These are phyloP conservation scores for Drosophila tristis DNA, from an alignment of 1,140 invertebrate species.

Conservation along the genomic window DNA sequence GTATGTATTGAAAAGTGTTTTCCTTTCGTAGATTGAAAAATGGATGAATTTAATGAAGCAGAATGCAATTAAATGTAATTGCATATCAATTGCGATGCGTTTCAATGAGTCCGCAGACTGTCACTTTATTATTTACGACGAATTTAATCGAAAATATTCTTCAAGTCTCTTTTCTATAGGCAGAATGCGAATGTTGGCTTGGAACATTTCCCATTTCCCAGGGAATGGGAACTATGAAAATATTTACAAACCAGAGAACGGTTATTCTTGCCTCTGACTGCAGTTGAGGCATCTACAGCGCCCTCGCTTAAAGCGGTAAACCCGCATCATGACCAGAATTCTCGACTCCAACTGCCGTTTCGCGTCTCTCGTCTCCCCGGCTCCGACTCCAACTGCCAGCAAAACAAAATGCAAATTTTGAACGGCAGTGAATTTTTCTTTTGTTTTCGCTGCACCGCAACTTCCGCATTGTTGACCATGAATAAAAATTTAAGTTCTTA, in stretches of 20 bases:
- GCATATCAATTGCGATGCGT: slow-evolving; percentile 30
- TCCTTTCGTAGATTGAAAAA: neutral
- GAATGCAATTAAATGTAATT: slow-evolving; percentile 55
- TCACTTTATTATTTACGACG: slow-evolving; percentile 1
- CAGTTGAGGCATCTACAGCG: slow-evolving; percentile 19
- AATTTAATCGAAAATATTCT: slow-evolving; percentile 22
- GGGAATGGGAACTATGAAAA: slow-evolving; percentile 9
- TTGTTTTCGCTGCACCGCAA: slow-evolving; percentile 69
- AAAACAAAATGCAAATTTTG: slow-evolving; percentile 71
- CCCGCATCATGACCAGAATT: slow-evolving; percentile 57
- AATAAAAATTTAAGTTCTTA: slow-evolving; percentile 82
- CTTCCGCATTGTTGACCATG: slow-evolving; percentile 82
- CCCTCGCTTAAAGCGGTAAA: slow-evolving; percentile 47
- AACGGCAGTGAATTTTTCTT: slow-evolving; percentile 72
- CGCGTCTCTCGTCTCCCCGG: neutral
- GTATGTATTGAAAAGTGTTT: slow-evolving; percentile 1
- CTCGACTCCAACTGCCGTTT: slow-evolving; percentile 12
- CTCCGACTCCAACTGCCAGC: too few species aligned
- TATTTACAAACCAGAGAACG: slow-evolving; percentile 21
- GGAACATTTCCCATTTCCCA: neutral
- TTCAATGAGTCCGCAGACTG: slow-evolving; percentile 3
- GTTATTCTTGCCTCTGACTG: slow-evolving; percentile 13
- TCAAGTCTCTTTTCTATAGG: neutral
- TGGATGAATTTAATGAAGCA: slow-evolving; percentile 11
- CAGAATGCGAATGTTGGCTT: neutral